Evolutionary conservation across 2,797 vertebrate species (phyloP).

Genomic region (Vireo griseus): DNA sequence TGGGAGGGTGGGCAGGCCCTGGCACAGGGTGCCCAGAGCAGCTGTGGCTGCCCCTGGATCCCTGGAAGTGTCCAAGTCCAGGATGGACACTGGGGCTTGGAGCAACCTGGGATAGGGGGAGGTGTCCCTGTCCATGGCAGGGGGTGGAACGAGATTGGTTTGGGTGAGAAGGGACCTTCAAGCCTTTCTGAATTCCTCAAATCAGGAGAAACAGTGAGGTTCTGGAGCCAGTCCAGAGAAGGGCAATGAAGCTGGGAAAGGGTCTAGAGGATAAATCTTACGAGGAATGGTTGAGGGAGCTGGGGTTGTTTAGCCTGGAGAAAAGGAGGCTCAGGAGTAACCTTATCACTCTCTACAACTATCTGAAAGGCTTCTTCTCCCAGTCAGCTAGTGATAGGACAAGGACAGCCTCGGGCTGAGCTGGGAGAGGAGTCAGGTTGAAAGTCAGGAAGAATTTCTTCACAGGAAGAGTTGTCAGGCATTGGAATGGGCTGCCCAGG

Average conservation of each 20-base stretch:
- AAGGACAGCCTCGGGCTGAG: not conserved
- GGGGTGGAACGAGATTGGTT: not conserved
- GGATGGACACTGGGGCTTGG: fast-evolving
- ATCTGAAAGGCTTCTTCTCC: not conserved
- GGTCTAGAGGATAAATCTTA: not conserved
- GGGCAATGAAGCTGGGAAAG: not conserved
- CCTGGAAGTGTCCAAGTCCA: not conserved
- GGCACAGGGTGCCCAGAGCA: not conserved
- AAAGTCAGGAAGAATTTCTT: not conserved
- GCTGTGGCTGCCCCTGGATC: not conserved
- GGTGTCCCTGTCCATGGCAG: not conserved
- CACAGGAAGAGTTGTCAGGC: not conserved
- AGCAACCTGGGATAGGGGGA: not conserved
- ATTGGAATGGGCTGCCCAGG: not conserved
- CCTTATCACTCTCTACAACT: not conserved
- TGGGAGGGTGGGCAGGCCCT: not conserved
- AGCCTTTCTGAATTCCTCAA: not conserved
- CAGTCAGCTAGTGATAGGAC: not conserved
- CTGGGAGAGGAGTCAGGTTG: not conserved
- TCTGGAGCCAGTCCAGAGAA: not conserved
- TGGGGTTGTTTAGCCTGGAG: not conserved
- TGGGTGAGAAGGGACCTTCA: no score
- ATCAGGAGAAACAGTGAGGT: not conserved
- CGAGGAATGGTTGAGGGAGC: not conserved
- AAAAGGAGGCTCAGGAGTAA: not conserved